Evolutionary conservation across 2,113 vertebrate species (phyloP).

Genomic region (Xiphophorus maculatus): DNA sequence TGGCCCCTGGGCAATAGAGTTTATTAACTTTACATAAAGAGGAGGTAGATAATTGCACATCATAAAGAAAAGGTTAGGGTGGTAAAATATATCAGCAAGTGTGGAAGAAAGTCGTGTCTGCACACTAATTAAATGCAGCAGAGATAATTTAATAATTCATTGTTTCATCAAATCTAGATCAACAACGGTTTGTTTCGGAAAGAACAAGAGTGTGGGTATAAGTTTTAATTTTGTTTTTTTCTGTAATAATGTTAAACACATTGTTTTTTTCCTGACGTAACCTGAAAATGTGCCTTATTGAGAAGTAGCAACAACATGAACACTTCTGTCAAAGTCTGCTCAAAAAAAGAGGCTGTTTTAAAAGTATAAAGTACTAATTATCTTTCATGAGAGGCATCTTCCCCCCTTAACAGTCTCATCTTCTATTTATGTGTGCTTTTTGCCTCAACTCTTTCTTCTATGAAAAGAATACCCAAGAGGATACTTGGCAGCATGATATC

Average conservation of each 20-base stretch:
- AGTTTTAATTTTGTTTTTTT: neutral
- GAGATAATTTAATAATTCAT: neutral
- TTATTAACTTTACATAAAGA: slow-evolving; percentile 1
- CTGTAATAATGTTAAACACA: neutral
- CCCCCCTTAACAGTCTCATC: neutral
- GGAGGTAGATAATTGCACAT: neutral
- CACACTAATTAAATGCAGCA: neutral
- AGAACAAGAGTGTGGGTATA: neutral
- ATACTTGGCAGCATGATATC: slow-evolving; percentile 8
- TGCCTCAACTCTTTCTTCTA: slow-evolving; percentile 23
- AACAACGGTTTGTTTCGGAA: neutral
- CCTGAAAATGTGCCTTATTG: neutral
- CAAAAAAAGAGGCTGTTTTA: slow-evolving; percentile 9
- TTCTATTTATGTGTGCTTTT: slow-evolving; percentile 24
- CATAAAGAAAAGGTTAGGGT: neutral
- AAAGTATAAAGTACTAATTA: slow-evolving; percentile 27
- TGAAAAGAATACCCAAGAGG: slow-evolving; percentile 43
- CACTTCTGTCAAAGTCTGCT: neutral
- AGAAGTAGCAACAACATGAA: neutral
- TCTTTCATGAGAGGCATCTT: neutral
- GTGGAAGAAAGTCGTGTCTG: neutral
- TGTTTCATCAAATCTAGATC: neutral
- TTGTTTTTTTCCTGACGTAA: too few relatives aligned
- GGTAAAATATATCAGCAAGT: neutral
- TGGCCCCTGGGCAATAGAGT: neutral